Evolutionary conservation across 2,888 invertebrate genomes (phyloP).

Genomic region (Frankliniella intonsa): DNA sequence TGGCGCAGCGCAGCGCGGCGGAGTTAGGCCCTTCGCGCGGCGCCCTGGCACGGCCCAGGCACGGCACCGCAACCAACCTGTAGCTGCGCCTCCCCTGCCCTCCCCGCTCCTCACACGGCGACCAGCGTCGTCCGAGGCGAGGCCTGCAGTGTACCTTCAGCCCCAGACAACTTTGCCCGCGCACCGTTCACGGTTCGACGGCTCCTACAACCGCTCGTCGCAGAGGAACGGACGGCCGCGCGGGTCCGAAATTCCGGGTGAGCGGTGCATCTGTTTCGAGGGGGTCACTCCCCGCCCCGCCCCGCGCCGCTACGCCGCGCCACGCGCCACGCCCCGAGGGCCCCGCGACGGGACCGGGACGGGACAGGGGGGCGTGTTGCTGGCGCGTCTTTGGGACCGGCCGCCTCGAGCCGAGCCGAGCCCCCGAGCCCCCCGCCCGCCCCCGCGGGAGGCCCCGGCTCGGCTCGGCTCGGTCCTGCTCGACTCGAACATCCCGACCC

Average conservation of each 20-base stretch:
- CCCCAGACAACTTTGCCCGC: too few relatives aligned
- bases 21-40: too few relatives aligned
- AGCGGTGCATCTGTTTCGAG: not conserved
- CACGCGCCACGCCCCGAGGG: not conserved
- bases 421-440: not conserved
- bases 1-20: not conserved
- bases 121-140: too few relatives aligned
- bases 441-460: not conserved
- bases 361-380: conserved; percentile 12
- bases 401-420: not conserved
- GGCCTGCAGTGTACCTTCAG: not conserved
- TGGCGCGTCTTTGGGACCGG: not conserved
- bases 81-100: too few relatives aligned
- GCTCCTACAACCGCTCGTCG: too few relatives aligned
- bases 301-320: too few relatives aligned
- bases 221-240: too few relatives aligned
- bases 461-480: not conserved
- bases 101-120: too few relatives aligned
- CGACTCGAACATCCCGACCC: too few relatives aligned
- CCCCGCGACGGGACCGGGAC: not conserved
- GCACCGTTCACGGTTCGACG: too few relatives aligned
- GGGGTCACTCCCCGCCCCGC: not conserved
- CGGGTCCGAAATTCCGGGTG: not conserved
- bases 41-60: too few relatives aligned
- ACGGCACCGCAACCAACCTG: too few relatives aligned